Percentiles rank a stretch among this genome's conserved stretches.
phyloP scores from a whole-genome alignment of 2,888 invertebrate genomes.

The Spisula subtruncata region DNA sequence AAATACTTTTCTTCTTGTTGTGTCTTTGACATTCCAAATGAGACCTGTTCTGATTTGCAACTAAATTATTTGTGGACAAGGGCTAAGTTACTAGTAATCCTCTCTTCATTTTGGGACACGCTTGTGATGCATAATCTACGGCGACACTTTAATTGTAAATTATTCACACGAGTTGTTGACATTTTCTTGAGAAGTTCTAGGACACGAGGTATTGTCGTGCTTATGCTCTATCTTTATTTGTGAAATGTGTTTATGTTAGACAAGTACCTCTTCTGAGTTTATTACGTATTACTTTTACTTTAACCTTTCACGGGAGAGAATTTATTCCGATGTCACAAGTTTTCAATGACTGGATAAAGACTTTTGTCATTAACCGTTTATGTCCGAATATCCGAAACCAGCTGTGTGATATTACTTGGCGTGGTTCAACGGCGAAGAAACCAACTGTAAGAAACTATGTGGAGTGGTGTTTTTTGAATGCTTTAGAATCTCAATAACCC shows the following conservation, averaged over 20 bases:
- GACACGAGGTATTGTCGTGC: neutral
- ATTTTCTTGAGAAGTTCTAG: neutral
- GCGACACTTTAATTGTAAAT: neutral
- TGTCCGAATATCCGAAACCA: too few species aligned
- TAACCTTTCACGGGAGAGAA: neutral
- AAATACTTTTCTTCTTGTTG: neutral
- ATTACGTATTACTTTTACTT: neutral
- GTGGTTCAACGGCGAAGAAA: too few species aligned
- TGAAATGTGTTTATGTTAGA: neutral
- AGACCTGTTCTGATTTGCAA: neutral
- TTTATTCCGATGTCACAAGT: neutral
- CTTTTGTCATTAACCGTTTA: neutral
- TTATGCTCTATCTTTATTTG: neutral
- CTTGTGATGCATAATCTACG: neutral
- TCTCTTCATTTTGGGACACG: neutral
- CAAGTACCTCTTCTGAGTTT: neutral
- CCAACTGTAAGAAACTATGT: too few species aligned
- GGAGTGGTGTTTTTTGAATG: too few species aligned
- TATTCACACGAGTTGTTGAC: neutral
- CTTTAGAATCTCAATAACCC: too few species aligned
- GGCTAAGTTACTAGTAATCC: neutral
- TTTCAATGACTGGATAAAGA: neutral
- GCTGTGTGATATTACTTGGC: too few species aligned
- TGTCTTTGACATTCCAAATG: neutral
- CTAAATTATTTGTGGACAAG: neutral